phyloP scores from a whole-genome alignment of 2,888 invertebrate species.

The Latrodectus elegans region DNA sequence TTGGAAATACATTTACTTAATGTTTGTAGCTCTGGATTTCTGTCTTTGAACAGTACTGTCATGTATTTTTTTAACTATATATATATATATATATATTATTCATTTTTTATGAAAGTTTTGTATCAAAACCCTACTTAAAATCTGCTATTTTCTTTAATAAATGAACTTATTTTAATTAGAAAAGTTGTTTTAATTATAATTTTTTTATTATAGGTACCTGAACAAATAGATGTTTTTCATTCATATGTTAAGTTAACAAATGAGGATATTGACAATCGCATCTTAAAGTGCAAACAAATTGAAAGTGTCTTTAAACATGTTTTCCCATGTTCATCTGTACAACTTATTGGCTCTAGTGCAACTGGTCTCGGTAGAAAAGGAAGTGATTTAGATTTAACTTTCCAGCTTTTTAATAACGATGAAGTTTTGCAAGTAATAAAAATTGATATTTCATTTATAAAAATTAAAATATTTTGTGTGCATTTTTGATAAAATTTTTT shows the following conservation, averaged over 20 bases:
- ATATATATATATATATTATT: too few species aligned
- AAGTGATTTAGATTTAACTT: conserved; percentile 59
- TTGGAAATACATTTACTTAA: too few species aligned
- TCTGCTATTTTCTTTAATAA: neutral
- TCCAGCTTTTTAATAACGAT: conserved; percentile 6
- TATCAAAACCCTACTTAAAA: neutral
- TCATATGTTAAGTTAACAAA: conserved; percentile 28
- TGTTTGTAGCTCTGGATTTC: too few species aligned
- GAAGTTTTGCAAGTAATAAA: neutral
- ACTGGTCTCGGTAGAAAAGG: conserved; percentile 46
- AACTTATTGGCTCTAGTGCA: conserved; percentile 41
- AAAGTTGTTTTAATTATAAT: neutral
- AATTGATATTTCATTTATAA: neutral
- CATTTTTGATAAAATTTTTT: too few species aligned
- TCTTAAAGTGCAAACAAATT: conserved; percentile 13
- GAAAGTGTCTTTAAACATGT: conserved; percentile 10
- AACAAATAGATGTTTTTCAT: conserved; percentile 44
- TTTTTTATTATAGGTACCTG: conserved; percentile 15
- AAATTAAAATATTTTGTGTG: too few species aligned
- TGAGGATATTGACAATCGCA: conserved; percentile 29
- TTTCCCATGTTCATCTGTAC: conserved; percentile 32
- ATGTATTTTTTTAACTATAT: too few species aligned
- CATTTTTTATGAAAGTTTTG: too few species aligned
- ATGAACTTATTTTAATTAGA: neutral
- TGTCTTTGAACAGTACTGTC: too few species aligned